Base-by-base conservation (phyloP, 2,797 vertebrate genomes). In the Sciurus vulgaris region DNA sequence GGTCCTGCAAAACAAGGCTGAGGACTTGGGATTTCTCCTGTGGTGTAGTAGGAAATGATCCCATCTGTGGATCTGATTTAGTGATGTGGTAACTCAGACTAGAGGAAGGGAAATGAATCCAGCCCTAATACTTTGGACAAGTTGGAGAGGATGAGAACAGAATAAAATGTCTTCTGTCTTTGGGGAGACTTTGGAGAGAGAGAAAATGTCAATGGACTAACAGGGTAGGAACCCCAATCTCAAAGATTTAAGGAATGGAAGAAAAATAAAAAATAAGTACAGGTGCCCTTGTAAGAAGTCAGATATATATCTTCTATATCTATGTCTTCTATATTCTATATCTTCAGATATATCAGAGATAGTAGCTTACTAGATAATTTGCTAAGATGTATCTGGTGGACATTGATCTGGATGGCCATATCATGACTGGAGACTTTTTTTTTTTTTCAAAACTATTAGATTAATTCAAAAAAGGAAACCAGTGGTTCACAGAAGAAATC, bases 401-500 rank as follows among this genome's bases (percentile, higher is more conserved):
- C 35, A 4, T 67, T 88, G 41, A 22, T 78, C 41, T 67, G 51
- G 70, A 73, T 70, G 33, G 69, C 54, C 3, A 0, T 78, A 49
- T 70, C 20, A 8, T 92, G 69, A 97, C 90, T 41, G 1, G 69
- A 89, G 73, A 74, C 3, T 11, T 91, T 90, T 89, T 72, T 81
- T 86, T 97, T 96, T 95, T 90, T 38, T 38, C 91, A 9, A 94
- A 56, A 7, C 44, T 97, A 69, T 88, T 97, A 99, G 99, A 98
- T 99, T 97, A 99, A 99, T 73, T 97, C 98, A 94, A 99, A 99
- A 98, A 99, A 99, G 93, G 98, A 94, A 20, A 97, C 98, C 67
- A 98, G 98, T 38, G 98, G 98, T 96, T 99, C 99, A 87, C 98
- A 99, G 97, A 99, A 99, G 98, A 99, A 99, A 96, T 98, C 99